These are phyloP conservation scores for Avahi laniger DNA, from an alignment of 2,797 vertebrate species.

Conservation along the genomic window DNA sequence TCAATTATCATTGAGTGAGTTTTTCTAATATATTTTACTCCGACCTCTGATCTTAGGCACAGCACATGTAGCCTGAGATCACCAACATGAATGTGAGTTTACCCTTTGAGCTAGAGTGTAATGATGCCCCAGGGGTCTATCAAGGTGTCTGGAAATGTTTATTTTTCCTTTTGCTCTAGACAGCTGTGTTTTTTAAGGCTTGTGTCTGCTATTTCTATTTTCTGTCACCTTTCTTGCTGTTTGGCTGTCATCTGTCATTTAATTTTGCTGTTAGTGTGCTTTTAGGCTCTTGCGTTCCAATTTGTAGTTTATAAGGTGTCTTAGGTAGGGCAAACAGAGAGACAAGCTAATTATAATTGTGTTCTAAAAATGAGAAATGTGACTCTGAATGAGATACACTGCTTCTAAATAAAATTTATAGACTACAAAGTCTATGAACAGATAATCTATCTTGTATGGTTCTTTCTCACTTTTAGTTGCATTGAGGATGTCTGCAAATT, in stretches of 20 bases:
- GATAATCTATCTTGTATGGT: not conserved
- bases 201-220: slow-evolving; percentile 54
- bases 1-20: not conserved
- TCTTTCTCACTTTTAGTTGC: slow-evolving; percentile 7
- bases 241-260: slow-evolving; percentile 62
- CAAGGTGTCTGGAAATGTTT: slow-evolving; percentile 20
- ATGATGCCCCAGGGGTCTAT: not conserved
- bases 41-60: not conserved
- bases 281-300: slow-evolving; percentile 54
- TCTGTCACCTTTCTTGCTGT: slow-evolving; percentile 55
- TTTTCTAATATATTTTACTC: not conserved
- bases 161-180: not conserved
- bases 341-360: slow-evolving; percentile 57
- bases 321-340: slow-evolving; percentile 33
- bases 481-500: not conserved
- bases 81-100: not conserved
- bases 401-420: slow-evolving; percentile 47
- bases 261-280: slow-evolving; percentile 56
- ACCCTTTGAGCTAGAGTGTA: not conserved
- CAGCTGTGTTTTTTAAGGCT: slow-evolving; percentile 30
- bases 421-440: not conserved
- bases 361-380: slow-evolving; percentile 62
- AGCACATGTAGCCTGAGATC: not conserved
- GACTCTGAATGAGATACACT: slow-evolving; percentile 13
- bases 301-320: slow-evolving; percentile 57